phyloP scores from a whole-genome alignment of 2,888 invertebrate genomes.

The Melieria omissa region DNA sequence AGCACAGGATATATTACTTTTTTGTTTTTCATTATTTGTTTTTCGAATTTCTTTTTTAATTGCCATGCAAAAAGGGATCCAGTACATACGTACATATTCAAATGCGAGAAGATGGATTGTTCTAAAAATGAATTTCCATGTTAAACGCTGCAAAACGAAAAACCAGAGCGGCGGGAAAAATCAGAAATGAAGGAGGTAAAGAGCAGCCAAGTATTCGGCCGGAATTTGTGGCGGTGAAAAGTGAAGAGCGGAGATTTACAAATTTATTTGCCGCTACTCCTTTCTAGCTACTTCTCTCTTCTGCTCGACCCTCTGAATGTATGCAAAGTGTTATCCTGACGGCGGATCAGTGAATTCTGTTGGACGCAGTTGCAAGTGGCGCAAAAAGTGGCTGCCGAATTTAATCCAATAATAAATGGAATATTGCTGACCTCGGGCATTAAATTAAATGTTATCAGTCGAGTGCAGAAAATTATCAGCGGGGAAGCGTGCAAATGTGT shows the following conservation, averaged over 20 bases:
- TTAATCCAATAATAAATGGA: constrained; percentile 68
- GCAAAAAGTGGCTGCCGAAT: constrained; percentile 62
- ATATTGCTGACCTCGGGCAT: constrained; percentile 68
- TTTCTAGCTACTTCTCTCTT: not conserved
- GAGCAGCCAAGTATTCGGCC: not conserved
- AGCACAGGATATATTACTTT: not conserved
- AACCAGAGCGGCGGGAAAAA: not conserved
- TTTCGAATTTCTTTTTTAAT: not conserved
- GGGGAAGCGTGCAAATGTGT: constrained; percentile 31
- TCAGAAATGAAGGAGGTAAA: not conserved
- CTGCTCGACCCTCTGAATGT: not conserved
- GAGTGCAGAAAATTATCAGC: constrained; percentile 67
- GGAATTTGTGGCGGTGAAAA: not conserved
- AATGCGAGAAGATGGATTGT: constrained; percentile 37
- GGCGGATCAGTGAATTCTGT: constrained; percentile 33
- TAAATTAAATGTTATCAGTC: constrained; percentile 68
- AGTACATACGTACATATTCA: not conserved
- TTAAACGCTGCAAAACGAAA: constrained; percentile 24
- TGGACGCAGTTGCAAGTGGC: constrained; percentile 6
- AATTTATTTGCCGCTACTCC: constrained; percentile 38
- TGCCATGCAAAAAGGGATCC: constrained; percentile 13
- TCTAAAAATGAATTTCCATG: constrained; percentile 41
- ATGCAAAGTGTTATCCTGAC: constrained; percentile 36
- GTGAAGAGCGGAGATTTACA: constrained; percentile 28
- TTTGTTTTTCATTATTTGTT: constrained; percentile 3